Base-by-base conservation (phyloP, 1,140 invertebrate genomes). In the Drosophila paulistorum region DNA sequence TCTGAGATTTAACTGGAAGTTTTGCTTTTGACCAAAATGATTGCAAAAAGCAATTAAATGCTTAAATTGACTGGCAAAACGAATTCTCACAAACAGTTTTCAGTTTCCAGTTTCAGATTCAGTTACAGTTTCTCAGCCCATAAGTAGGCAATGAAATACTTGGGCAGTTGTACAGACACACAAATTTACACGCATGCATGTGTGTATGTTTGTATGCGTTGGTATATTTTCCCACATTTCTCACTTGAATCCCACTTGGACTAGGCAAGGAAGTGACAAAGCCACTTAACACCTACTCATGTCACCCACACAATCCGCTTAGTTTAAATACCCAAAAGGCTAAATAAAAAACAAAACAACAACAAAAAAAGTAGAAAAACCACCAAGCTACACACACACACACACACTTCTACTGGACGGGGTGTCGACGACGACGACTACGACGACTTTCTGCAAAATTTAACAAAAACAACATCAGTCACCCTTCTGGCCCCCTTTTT, bases 261-360 rank as follows among this genome's bases (percentile, higher is more conserved):
- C 67, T 64, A 60, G 66, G 45, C 58, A 72, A 85, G 67, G 78
- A 84, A 90, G 85, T 79, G 84, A 90, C 84, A 90, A 77, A 84
- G 81, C 84, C 84, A 90, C 84, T 89, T 89, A 89, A 89, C 85
- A 89, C 85, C 84, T 83, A 90, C 84, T 90, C 85, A 90, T 89
- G 84, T 89, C 85, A 90, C 84, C 73, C 81, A 89, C 77, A 78
- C 81, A 89, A 89, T 89, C 84, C 84, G 85, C 85, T 89, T 89
- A 89, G 85, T 81, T 89, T 89, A 89, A 89, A 89, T 89, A 90
- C 85, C 85, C 84, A 87, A 89, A 89, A 89, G 84, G 83, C 84
- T 80, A 83, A 89, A 87, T 68, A 82, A 82, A 68, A 71, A 64
- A 45, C 59, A 82, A 82, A 75, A 73, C 76, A 69, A 68, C 75